Conservation (phyloP, 1,140 invertebrate species). For the Meteorus sp. region DNA sequence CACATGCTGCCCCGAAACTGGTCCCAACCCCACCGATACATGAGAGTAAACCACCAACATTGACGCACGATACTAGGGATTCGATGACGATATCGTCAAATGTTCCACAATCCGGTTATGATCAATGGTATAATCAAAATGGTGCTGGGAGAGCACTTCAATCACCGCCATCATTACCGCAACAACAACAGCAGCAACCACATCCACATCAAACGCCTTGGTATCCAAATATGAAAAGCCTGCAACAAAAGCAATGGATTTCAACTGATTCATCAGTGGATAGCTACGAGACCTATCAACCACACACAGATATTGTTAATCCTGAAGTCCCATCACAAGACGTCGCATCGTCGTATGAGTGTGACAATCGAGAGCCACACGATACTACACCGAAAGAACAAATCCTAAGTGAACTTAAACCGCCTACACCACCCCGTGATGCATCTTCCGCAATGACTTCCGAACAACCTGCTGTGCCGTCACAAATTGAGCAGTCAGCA, state of each 20-base stretch:
- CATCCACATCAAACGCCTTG: constrained; percentile 15
- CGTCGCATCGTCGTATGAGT: constrained; percentile 46
- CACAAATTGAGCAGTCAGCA: constrained; percentile 31
- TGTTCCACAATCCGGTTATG: constrained; percentile 42
- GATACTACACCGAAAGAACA: constrained; percentile 56
- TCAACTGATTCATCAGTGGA: constrained; percentile 42
- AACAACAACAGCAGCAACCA: too few relatives aligned
- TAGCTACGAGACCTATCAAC: constrained; percentile 53
- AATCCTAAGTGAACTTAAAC: constrained; percentile 48
- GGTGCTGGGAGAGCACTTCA: too few relatives aligned
- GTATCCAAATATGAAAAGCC: not conserved
- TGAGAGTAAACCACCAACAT: too few relatives aligned
- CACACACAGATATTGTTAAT: constrained; percentile 43
- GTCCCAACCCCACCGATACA: too few relatives aligned
- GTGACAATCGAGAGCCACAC: constrained; percentile 48
- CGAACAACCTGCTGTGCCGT: constrained; percentile 5
- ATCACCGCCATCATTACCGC: too few relatives aligned
- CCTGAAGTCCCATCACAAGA: too few relatives aligned
- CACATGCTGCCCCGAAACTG: too few relatives aligned
- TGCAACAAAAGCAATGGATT: constrained; percentile 35
- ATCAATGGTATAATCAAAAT: constrained; percentile 55
- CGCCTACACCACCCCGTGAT: constrained; percentile 34
- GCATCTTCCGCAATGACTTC: not conserved
- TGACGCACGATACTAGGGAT: not conserved
- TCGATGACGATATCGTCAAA: constrained; percentile 21